A percentile compares a stretch with the other conserved stretches of the same genome.
phyloP scores from a whole-genome alignment of 2,797 vertebrate species.

The Leptoclinus maculatus region DNA sequence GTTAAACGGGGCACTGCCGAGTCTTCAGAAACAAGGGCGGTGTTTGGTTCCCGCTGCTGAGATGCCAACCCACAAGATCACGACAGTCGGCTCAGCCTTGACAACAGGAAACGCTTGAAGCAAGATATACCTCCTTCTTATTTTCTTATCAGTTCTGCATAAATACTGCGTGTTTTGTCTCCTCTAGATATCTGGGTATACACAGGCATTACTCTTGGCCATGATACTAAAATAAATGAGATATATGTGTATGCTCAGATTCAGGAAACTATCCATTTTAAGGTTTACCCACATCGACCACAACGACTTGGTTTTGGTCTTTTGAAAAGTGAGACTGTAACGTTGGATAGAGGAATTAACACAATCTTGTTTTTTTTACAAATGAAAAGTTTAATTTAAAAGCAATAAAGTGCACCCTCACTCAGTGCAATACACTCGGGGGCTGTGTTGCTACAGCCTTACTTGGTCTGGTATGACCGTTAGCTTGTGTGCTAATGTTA shows the following conservation, averaged over 20 bases:
- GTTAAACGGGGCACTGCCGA: background rate
- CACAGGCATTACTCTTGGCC: background rate
- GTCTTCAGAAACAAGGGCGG: background rate
- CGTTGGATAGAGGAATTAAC: background rate
- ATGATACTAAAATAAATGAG: background rate
- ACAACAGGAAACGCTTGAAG: slow-evolving; percentile 53
- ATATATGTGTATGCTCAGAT: background rate
- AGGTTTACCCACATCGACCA: too few relatives aligned
- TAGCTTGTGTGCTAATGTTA: background rate
- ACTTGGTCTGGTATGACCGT: background rate
- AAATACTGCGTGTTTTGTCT: slow-evolving; percentile 1
- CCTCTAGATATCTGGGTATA: background rate
- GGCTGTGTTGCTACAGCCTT: background rate
- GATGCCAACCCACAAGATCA: slow-evolving; percentile 41
- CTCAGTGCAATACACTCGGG: too few relatives aligned
- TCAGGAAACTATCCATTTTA: background rate
- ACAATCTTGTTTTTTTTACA: background rate
- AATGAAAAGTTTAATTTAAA: background rate
- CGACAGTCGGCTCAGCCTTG: slow-evolving; percentile 36
- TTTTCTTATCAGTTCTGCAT: slow-evolving; percentile 23
- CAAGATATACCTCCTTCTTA: background rate
- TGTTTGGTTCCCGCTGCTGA: slow-evolving; percentile 5
- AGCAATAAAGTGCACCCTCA: background rate
- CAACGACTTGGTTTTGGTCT: background rate
- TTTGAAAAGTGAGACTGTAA: background rate